phyloP scores from a whole-genome alignment of 2,888 invertebrate species.

The Trichogramma evanescens region DNA sequence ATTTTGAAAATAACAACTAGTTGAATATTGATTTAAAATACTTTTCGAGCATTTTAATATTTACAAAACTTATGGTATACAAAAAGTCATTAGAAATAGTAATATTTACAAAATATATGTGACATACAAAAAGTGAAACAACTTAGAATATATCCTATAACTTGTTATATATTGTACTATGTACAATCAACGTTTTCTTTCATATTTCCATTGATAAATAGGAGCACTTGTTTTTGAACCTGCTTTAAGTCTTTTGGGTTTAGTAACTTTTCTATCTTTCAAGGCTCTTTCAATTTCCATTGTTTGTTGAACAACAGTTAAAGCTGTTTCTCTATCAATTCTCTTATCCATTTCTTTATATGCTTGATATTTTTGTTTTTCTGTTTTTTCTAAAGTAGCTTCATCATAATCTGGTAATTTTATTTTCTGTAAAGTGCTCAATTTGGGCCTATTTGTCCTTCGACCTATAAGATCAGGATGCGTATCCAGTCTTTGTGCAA shows the following conservation, averaged over 20 bases:
- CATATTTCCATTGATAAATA: slow-evolving; percentile 72
- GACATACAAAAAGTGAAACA: no score
- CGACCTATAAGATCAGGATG: slow-evolving; percentile 65
- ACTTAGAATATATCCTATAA: no score
- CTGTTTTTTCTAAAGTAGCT: slow-evolving; percentile 50
- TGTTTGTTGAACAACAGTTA: slow-evolving; percentile 71
- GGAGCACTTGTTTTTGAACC: slow-evolving; percentile 66
- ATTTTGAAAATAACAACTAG: no score
- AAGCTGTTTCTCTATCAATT: slow-evolving; percentile 68
- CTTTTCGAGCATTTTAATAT: no score
- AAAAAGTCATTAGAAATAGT: no score
- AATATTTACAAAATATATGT: no score
- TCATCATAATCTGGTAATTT: slow-evolving; percentile 56
- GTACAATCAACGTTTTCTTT: slow-evolving; percentile 63
- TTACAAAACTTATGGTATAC: no score
- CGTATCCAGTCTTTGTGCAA: slow-evolving; percentile 66
- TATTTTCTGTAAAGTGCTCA: slow-evolving; percentile 55
- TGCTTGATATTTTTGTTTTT: slow-evolving; percentile 56
- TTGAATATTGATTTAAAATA: no score
- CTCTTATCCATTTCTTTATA: slow-evolving; percentile 72
- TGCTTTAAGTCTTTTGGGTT: slow-evolving; percentile 58
- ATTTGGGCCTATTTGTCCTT: slow-evolving; percentile 62
- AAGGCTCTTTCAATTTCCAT: slow-evolving; percentile 66
- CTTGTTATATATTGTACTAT: no score
- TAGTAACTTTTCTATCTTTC: slow-evolving; percentile 56